Base-by-base conservation (phyloP, 1,140 invertebrate species). In the Cyclargus thomasi region DNA sequence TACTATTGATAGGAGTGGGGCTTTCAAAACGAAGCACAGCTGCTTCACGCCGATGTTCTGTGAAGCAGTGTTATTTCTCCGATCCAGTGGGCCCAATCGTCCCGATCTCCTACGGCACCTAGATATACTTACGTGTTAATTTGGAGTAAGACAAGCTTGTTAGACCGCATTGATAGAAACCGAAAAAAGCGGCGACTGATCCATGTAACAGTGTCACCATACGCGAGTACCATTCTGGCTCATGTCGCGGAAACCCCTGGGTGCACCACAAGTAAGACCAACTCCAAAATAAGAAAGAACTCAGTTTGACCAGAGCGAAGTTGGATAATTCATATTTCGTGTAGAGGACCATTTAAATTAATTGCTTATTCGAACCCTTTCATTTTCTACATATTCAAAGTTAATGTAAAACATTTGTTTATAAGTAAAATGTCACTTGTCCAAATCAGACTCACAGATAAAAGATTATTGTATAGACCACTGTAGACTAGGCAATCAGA, bases 131-230 rank as follows among this genome's bases (percentile, higher is more conserved):
- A 88, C 86, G 73, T 11, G 77, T 76, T 4, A 86, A 72, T 10
- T 74, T 74, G 23, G 64, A 74, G 63, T 67, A 66, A 10, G 78
- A 67, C 4, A 86, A 39, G 11, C 35, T 64, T 3, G 53, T 63
- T 0, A 80, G 62, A n/a, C 73, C 71, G 68, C 92, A 92, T 68
- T 92, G 90, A 35, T 76, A 72, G 18, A 90, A 66, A 0, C 91
- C 92, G 1, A 85, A 66, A 14, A 82, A 70, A 3, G 84, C 75
- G 1, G 87, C 82, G 0, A 92, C 75, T 22, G 71, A 73, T 1
- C 90, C 91, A 67, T 92, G 92, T 0, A 90, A 67, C 4, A 91
- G 73, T 0, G 88, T 88, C 6, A 91, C 68, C 2, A 86, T 70
- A 39, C 91, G 79, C 0, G 83, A 88, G 36, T 76, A 81, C 79